phyloP scores from a whole-genome alignment of 2,888 invertebrate species.

The Marronus borbonicus region DNA sequence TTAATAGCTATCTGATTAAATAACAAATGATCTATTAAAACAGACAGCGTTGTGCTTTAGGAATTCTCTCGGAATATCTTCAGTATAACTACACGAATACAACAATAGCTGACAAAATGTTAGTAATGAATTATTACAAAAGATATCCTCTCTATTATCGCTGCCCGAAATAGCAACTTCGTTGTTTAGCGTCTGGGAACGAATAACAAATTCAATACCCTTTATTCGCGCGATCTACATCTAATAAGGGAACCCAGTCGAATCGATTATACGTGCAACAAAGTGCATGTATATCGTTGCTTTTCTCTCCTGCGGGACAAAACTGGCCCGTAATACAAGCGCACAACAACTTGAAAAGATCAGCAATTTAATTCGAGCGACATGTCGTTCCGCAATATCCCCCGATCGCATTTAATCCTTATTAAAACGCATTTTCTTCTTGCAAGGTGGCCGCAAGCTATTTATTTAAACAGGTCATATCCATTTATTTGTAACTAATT shows the following conservation, averaged over 20 bases:
- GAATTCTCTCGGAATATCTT: background rate
- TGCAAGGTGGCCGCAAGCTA: conserved; percentile 47
- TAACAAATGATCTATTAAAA: too few species aligned
- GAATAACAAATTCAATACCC: too few species aligned
- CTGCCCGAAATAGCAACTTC: too few species aligned
- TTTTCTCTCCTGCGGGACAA: too few species aligned
- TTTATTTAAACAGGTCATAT: conserved; percentile 48
- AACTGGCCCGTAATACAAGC: too few species aligned
- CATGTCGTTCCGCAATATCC: conserved; percentile 47
- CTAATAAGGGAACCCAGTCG: too few species aligned
- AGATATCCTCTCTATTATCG: background rate
- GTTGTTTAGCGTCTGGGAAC: too few species aligned
- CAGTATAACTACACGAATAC: background rate
- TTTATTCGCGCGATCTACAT: too few species aligned
- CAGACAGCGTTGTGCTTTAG: too few species aligned
- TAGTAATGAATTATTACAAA: background rate
- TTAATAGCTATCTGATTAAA: too few species aligned
- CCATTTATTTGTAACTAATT: conserved; percentile 47
- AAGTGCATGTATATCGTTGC: too few species aligned
- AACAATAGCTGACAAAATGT: background rate
- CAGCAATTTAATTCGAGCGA: conserved; percentile 22
- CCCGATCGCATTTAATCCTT: conserved; percentile 56
- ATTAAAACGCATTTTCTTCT: conserved; percentile 52
- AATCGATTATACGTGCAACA: too few species aligned
- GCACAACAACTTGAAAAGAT: conserved; percentile 3